Evolutionary conservation across 53 echinoderm and acorn worm species (phyloP), one percentile per base, ranked within the genome.

Genomic region (Stichopus horrens): DNA sequence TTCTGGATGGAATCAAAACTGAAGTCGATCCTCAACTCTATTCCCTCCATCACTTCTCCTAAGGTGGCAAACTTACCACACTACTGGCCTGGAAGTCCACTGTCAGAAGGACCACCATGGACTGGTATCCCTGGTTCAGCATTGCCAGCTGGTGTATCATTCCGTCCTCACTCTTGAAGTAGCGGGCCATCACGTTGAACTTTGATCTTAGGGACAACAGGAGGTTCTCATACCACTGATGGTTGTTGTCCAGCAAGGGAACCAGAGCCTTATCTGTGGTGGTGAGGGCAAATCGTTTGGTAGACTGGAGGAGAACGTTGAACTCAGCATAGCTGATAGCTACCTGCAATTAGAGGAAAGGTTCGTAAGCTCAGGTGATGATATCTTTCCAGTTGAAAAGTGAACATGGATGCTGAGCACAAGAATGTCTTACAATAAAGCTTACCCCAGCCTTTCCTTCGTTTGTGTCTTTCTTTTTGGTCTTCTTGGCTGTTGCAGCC

Each of bases 101-200:
- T 5, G 95, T 95, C 7, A 98, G 90, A 10, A 96, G 90, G 7
- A 98, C 95, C 93, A 98, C 90, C 95, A 94, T 94, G 21, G 96
- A 92, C 58, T 80, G 79, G 74, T 93, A 88, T 77, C 91, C 90
- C 10, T 92, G 93, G 75, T 96, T 94, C n/a, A 98, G 88, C 5
- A 98, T 16, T 9, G 94, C 95, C 54, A 98, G 82, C 81, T 98
- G 95, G 54, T 82, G 91, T 67, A 94, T 90, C 67, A 90, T 88
- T 5, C 90, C 75, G 58, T 98, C 98, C 75, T 95, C 95, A 51
- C 93, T 93, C 55, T 93, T 90, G 23, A 98, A 91, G 54, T 84
- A 90, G 13, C 93, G 90, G 18, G 90, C 88, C 75, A 89, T 37
- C 4, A 92, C 21, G 75, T 65, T 79, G 74, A 93, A 93, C 90